Conservation (phyloP, 2,888 invertebrate genomes). For the Nasonia oneida region DNA sequence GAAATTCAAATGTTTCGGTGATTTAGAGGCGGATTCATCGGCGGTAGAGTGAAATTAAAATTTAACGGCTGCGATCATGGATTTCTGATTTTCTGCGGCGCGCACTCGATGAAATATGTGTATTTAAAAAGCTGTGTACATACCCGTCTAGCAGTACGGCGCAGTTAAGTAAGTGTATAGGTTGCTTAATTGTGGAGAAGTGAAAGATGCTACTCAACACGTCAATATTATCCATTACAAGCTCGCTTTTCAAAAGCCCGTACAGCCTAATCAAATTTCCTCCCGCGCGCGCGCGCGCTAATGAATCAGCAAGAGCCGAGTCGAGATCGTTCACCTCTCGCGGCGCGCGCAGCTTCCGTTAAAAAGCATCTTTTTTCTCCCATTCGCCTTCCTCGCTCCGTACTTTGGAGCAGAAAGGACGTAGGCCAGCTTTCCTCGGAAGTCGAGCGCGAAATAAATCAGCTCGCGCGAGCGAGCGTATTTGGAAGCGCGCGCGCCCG, state of each 20-base stretch:
- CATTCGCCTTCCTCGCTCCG: not conserved
- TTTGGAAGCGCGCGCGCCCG: conserved; percentile 19
- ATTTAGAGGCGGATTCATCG: not conserved
- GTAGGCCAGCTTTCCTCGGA: conserved; percentile 48
- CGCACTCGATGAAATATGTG: not conserved
- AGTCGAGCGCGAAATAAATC: conserved; percentile 52
- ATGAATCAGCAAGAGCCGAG: not conserved
- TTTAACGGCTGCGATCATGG: not conserved
- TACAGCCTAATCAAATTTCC: not conserved
- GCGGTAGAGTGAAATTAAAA: not conserved
- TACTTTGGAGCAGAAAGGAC: conserved; percentile 11
- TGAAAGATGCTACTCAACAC: not conserved
- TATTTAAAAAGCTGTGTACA: not conserved
- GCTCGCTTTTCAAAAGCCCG: no score
- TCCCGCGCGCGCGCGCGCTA: not conserved
- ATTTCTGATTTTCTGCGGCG: not conserved
- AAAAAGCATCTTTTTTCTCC: not conserved
- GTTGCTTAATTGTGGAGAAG: not conserved
- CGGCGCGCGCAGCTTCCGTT: not conserved
- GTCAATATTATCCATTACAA: no score
- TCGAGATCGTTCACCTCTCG: not conserved
- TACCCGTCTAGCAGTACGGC: no score
- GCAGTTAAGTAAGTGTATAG: not conserved
- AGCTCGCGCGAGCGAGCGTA: not conserved
- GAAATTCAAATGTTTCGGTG: not conserved